Evolutionary conservation across 2,797 vertebrate species (phyloP), one percentile per base, ranked within the genome.

Genomic region (Bradypus variegatus): DNA sequence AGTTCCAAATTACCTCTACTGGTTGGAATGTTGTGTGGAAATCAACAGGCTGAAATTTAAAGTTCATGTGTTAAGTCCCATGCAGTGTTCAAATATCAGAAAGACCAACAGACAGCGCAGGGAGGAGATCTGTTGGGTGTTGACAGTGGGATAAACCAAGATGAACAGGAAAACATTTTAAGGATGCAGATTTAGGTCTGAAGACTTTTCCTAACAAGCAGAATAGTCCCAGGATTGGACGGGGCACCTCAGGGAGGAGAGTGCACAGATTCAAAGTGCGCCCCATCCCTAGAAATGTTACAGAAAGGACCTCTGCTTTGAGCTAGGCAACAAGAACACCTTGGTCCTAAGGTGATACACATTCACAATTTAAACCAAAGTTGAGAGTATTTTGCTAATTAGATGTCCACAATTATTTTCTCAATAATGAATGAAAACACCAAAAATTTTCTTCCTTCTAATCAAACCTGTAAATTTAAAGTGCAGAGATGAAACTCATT

Each of bases 21-120:
- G 76, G 77, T 78, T 92, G 94, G 95, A 95, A 96, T 94, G 93
- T 19, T 77, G 79, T 92, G 88, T 93, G 79, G 78, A 92, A 75
- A 67, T 88, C 79, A 93, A 86, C 76, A 75, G 79, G 89, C 93
- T 70, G 69, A 91, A 80, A 83, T 27, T 18, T 6, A 33, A 70
- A 89, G 38, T 79, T 82, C 45, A 55, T 11, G 21, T 15, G 21
- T 48, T n/a, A 80, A 83, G 78, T 88, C 60, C 65, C 62, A 60
- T 0, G 33, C 69, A 5, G 14, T 21, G 48, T 60, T 91, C 67
- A 31, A 7, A 7, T 45, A 45, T 48, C 72, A 90, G 81, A 93
- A 70, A 82, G 50, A 85, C 70, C 12, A 38, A 45, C 27, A 62
- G 8, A 67, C 38, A n/a, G 53, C 76, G 29, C 45, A 64, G 31